These are phyloP conservation scores for Premnoplex brunnescens DNA, from an alignment of 2,797 vertebrate genomes.

Conservation along the genomic window DNA sequence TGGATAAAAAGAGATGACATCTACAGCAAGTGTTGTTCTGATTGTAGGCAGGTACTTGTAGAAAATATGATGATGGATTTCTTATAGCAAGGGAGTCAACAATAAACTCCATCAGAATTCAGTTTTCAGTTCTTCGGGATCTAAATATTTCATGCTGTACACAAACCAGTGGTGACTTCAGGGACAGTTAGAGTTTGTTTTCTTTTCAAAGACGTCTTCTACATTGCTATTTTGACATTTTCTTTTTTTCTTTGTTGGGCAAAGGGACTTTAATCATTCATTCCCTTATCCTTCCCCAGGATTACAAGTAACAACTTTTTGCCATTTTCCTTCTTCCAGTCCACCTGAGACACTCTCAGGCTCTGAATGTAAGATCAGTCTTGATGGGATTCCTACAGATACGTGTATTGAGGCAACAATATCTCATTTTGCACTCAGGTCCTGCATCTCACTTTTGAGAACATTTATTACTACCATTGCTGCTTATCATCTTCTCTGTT, in stretches of 20 bases:
- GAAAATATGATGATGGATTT: neutral
- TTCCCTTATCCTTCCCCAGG: neutral
- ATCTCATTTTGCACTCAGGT: neutral
- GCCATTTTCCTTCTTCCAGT: neutral
- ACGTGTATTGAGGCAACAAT: neutral
- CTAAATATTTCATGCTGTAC: neutral
- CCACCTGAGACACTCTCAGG: neutral
- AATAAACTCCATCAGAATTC: neutral
- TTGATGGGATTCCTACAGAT: constrained; percentile 45
- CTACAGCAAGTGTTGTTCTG: rapidly evolving
- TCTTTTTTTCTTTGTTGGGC: neutral
- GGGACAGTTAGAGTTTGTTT: neutral
- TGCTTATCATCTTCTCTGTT: neutral
- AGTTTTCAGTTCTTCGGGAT: neutral
- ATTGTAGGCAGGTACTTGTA: neutral
- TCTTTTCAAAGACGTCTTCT: neutral
- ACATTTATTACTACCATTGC: constrained; percentile 7
- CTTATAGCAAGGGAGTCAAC: neutral
- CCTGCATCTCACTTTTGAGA: constrained; percentile 1
- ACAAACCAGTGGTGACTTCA: neutral
- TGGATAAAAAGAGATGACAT: rapidly evolving
- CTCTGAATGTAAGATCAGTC: constrained; percentile 28
- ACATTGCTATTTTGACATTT: neutral
- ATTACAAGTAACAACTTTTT: constrained; percentile 3
- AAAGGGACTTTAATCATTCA: neutral